Base-by-base conservation (phyloP, 1,140 invertebrate species). In the Zophobas atratus region DNA sequence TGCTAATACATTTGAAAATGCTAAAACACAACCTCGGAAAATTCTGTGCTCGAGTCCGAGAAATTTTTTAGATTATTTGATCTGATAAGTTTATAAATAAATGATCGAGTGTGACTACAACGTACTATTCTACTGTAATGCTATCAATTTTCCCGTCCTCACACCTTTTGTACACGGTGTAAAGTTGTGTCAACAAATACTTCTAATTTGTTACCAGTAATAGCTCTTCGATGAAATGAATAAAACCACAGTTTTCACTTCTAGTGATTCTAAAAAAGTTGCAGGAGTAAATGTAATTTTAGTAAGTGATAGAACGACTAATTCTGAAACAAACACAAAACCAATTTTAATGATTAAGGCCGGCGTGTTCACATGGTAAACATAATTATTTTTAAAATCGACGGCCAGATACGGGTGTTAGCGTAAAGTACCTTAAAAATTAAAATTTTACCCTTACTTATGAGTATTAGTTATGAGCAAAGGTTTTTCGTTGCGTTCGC, bases 101-200 rank as follows among this genome's bases (percentile, higher is more conserved):
- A 51, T n/a, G 43, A 3, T 46, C 8, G 3, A n/a, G n/a, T 51
- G 49, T 20, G 49, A 6, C n/a, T 51, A 20, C 20, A 55, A 55
- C 35, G 49, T n/a, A n/a, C 39, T 67, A 20, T 20, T 20, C 49
- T 51, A 20, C 49, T 51, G 2, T 20, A 67, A n/a, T 20, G 60
- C 43, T 67, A 67, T 43, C 38, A 67, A 20, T 32, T 67, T 67
- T 43, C 60, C 60, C 39, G 4, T 6, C 39, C 20, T 67, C 60
- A 43, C 60, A 67, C 60, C 60, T 67, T 67, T 67, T 67, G 60
- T 67, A 67, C 60, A 67, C 60, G 36, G 20, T 35, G 55, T 33
- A 33, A 1, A 41, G 35, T 8, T 41, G 43, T 43, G 60, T 67
- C 60, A 67, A 67, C 60, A 67, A 67, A 67, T 67, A 43, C 39